phyloP scores from a whole-genome alignment of 1,140 invertebrate species.

The Ooceraea biroi region DNA sequence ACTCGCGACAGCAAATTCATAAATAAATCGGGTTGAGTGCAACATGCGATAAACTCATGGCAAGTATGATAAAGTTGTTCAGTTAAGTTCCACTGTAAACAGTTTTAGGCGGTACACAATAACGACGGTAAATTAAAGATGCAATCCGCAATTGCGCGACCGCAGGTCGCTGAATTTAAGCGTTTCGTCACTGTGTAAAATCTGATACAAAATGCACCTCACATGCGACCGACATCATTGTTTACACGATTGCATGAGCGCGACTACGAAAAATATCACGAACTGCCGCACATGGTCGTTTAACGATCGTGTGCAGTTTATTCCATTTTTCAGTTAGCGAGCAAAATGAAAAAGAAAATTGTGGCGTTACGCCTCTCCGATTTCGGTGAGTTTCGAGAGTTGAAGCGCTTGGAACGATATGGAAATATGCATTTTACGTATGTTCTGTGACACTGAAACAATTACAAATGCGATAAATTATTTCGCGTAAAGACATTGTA shows the following conservation, averaged over 20 bases:
- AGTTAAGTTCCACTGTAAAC: slow-evolving; percentile 33
- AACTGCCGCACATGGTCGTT: slow-evolving; percentile 25
- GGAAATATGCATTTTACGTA: too few relatives aligned
- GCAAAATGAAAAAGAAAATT: slow-evolving; percentile 30
- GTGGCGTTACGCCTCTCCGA: too few relatives aligned
- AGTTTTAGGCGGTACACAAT: neutral
- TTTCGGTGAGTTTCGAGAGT: too few relatives aligned
- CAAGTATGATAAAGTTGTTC: slow-evolving; percentile 50
- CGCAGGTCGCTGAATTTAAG: slow-evolving; percentile 22
- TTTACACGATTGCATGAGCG: slow-evolving; percentile 17
- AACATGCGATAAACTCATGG: slow-evolving; percentile 29
- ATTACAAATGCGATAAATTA: neutral
- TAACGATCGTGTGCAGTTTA: slow-evolving; percentile 33
- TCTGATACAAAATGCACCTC: neutral
- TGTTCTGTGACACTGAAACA: neutral
- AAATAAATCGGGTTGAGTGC: slow-evolving; percentile 19
- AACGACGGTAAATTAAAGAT: slow-evolving; percentile 59
- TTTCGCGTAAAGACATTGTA: neutral
- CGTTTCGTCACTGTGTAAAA: slow-evolving; percentile 42
- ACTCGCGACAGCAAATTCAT: slow-evolving; percentile 8
- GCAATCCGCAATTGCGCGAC: slow-evolving; percentile 10
- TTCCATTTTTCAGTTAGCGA: slow-evolving; percentile 45
- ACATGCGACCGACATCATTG: slow-evolving; percentile 28
- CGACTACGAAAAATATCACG: slow-evolving; percentile 37
- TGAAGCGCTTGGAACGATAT: neutral